Conservation (phyloP, 2,113 vertebrate genomes). For the Grus americana region DNA sequence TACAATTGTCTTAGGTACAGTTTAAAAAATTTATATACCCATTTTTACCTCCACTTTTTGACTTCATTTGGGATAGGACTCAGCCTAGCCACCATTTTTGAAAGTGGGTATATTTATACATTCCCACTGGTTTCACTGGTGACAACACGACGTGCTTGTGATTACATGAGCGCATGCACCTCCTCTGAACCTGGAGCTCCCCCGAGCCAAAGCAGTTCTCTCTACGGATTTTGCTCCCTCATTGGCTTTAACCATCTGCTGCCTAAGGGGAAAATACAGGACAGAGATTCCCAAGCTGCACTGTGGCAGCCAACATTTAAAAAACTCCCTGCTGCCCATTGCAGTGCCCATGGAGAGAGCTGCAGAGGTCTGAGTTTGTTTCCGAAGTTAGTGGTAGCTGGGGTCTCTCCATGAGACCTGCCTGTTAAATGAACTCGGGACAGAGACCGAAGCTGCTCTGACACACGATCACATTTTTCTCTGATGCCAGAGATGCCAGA, state of each 20-base stretch:
- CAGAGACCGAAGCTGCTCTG: not conserved
- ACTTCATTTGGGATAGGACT: not conserved
- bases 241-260: not conserved
- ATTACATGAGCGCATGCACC: no score
- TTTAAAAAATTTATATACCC: not conserved
- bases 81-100: not conserved
- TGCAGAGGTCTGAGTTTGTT: not conserved
- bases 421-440: not conserved
- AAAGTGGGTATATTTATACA: not conserved
- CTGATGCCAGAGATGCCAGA: not conserved
- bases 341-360: not conserved
- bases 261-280: not conserved
- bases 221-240: not conserved
- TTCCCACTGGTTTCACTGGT: not conserved
- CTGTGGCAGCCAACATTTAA: not conserved
- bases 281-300: not conserved
- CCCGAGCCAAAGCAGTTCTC: not conserved
- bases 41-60: not conserved
- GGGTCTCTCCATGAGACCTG: not conserved
- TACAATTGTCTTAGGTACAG: not conserved
- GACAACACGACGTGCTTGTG: no score
- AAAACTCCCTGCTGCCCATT: not conserved
- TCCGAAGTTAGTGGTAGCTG: not conserved
- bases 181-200: not conserved
- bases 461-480: not conserved